A percentile compares a stretch with the other conserved stretches of the same genome.
phyloP scores from a whole-genome alignment of 2,888 invertebrate genomes.

The Conus canariensis region DNA sequence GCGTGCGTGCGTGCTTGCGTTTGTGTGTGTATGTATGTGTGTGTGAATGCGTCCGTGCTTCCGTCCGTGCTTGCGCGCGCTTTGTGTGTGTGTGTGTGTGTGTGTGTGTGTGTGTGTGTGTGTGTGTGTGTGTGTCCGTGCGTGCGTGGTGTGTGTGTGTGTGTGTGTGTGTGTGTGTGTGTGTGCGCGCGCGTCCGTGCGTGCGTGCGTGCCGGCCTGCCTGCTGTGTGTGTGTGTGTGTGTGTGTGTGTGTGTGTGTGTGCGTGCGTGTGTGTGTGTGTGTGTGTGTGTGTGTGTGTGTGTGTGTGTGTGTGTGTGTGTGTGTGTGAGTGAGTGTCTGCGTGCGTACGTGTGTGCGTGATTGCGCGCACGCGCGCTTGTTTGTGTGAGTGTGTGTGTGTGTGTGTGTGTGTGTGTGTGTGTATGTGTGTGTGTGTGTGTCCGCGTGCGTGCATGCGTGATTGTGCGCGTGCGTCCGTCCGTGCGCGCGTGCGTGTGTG shows the following conservation, averaged over 20 bases:
- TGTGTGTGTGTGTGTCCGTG: background rate
- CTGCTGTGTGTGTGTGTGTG: background rate
- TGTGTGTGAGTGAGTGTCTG: background rate
- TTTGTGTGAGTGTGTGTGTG: background rate
- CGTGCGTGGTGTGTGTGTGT: no score
- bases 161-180: no score
- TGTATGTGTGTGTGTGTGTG: no score
- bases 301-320: slow-evolving; percentile 18
- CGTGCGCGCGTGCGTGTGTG: no score
- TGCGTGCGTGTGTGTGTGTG: no score
- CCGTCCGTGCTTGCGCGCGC: no score
- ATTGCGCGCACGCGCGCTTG: background rate
- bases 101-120: background rate
- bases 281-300: background rate
- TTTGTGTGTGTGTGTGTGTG: background rate
- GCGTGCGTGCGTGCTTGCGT: background rate
- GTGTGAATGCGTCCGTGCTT: no score
- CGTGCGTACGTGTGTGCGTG: background rate
- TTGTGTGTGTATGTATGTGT: no score
- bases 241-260: no score
- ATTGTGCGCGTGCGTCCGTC: no score
- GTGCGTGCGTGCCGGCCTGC: background rate
- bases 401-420: background rate
- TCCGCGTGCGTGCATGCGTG: no score
- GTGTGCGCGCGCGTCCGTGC: background rate